Evolutionary conservation across 2,113 vertebrate species (phyloP).

Genomic region (Triplophysa tibetana): DNA sequence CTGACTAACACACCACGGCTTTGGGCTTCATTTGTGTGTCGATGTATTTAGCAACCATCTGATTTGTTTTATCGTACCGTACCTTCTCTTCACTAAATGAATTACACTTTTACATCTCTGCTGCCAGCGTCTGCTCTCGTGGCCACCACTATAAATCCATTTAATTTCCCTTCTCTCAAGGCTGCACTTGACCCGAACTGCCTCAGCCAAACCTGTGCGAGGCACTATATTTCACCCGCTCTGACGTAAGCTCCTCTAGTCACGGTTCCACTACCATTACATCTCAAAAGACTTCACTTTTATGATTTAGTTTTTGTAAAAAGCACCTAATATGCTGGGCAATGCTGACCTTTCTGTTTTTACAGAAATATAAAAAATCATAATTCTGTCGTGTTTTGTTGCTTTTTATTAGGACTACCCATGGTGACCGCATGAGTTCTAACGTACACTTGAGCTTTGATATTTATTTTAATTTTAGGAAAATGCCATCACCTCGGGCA

Average conservation of each 20-base stretch:
- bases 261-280: constrained; percentile 36
- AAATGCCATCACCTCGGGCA: constrained; percentile 24
- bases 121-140: constrained; percentile 31
- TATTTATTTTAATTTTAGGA: constrained; percentile 25
- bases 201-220: constrained; percentile 38
- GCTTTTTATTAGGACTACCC: constrained; percentile 45
- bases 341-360: constrained; percentile 43
- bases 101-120: constrained; percentile 11
- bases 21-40: background rate
- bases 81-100: constrained; percentile 10
- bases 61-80: background rate
- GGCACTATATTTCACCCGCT: constrained; percentile 49
- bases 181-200: constrained; percentile 27
- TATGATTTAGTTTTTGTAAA: constrained; percentile 53
- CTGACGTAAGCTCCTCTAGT: constrained; percentile 53
- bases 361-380: constrained; percentile 49
- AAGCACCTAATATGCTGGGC: constrained; percentile 22
- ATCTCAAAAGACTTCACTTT: constrained; percentile 51
- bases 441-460: background rate
- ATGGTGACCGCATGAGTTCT: constrained; percentile 23
- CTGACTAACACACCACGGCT: background rate
- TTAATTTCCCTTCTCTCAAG: constrained; percentile 30
- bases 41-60: background rate
- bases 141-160: constrained; percentile 50
- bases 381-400: constrained; percentile 25